These are phyloP conservation scores for Drosophila prolongata DNA, from an alignment of 2,888 invertebrate species.

Conservation along the genomic window DNA sequence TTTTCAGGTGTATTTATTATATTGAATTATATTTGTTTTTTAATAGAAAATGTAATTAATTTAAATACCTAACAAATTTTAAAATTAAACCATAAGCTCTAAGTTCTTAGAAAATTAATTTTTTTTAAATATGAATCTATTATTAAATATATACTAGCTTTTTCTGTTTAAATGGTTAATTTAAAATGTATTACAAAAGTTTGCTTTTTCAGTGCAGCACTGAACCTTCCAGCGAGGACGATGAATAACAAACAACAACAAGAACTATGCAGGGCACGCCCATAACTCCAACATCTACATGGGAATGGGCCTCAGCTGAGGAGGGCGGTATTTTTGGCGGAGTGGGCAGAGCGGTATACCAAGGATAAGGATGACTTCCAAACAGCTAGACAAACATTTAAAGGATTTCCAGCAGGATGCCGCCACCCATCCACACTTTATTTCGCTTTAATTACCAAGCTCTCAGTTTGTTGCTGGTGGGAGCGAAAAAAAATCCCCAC, in stretches of 20 bases:
- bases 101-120: no score
- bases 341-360: constrained; percentile 4
- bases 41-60: no score
- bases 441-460: constrained; percentile 58
- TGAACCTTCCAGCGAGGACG: constrained; percentile 26
- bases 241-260: constrained; percentile 57
- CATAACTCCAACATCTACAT: constrained; percentile 54
- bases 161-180: no score
- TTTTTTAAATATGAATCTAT: no score
- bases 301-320: constrained; percentile 30
- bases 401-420: constrained; percentile 46
- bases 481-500: constrained; percentile 5
- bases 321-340: not conserved
- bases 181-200: no score
- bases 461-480: constrained; percentile 16
- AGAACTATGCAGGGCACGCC: constrained; percentile 55
- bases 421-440: constrained; percentile 48
- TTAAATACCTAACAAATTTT: no score
- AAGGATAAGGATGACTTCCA: constrained; percentile 38
- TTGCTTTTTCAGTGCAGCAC: constrained; percentile 10
- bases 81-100: no score
- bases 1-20: no score
- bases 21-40: no score
- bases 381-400: constrained; percentile 57
- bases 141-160: no score